Evolutionary conservation across 2,888 invertebrate species (phyloP).

Genomic region (Anthophora plumipes): DNA sequence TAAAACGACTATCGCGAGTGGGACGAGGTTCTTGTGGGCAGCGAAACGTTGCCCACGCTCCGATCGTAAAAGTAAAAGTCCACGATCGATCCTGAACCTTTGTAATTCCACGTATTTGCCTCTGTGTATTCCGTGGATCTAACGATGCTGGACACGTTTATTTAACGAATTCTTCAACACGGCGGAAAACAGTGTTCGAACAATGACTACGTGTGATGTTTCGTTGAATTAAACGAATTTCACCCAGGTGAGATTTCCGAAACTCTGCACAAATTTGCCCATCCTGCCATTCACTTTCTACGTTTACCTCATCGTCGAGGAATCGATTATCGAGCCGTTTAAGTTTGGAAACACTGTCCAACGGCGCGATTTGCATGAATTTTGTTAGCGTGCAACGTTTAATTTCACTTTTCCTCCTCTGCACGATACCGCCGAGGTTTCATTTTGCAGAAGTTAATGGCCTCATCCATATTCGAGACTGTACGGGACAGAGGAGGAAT

Average conservation of each 20-base stretch:
- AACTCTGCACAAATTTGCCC: too few relatives aligned
- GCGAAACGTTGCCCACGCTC: slow-evolving; percentile 75
- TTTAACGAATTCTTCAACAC: background rate
- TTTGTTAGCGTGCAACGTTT: slow-evolving; percentile 1
- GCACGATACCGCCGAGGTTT: background rate
- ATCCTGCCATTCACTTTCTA: background rate
- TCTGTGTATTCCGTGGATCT: background rate
- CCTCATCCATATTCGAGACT: slow-evolving; percentile 41
- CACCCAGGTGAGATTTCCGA: background rate
- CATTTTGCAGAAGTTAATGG: slow-evolving; percentile 6
- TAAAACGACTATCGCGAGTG: slow-evolving; percentile 70
- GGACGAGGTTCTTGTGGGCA: slow-evolving; percentile 73
- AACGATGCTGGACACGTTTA: background rate
- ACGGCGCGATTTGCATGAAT: background rate
- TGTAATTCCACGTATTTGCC: slow-evolving; percentile 39
- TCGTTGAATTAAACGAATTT: background rate
- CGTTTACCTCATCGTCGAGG: background rate
- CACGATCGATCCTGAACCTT: slow-evolving; percentile 57
- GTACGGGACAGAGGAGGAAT: slow-evolving; percentile 12
- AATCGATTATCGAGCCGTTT: background rate
- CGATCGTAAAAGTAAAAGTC: slow-evolving; percentile 80
- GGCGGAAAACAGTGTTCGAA: background rate
- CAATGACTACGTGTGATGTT: background rate
- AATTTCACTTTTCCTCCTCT: background rate
- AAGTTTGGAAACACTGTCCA: background rate